A percentile compares a stretch with the other conserved stretches of the same genome.
Conservation (phyloP, 1,140 invertebrate genomes). For the Trinorchestia longiramus region DNA sequence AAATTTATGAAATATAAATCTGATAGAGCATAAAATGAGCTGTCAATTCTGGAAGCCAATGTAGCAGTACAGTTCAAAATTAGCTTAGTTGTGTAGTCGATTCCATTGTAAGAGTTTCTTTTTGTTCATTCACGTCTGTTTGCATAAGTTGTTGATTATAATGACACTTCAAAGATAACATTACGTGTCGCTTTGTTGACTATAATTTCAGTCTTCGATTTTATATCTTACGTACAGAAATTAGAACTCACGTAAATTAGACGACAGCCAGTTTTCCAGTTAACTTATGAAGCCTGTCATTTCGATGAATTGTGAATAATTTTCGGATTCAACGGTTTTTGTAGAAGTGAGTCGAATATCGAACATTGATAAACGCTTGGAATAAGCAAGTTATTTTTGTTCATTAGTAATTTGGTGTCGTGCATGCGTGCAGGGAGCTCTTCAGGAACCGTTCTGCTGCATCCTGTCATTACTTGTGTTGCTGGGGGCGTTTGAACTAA, state of each 20-base stretch:
- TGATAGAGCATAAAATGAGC: too few species aligned
- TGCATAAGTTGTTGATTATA: not conserved
- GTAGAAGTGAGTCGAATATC: not conserved
- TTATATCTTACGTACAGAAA: not conserved
- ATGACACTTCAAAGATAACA: not conserved
- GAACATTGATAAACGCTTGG: not conserved
- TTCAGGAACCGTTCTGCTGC: not conserved
- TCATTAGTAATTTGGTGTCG: not conserved
- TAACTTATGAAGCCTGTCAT: not conserved
- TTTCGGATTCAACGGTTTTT: not conserved
- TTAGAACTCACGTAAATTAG: too few species aligned
- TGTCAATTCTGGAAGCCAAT: not conserved
- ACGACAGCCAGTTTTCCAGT: not conserved
- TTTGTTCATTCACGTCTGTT: not conserved
- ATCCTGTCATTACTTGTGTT: not conserved
- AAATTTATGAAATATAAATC: too few species aligned
- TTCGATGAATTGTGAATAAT: not conserved
- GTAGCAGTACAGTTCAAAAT: not conserved
- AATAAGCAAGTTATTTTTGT: not conserved
- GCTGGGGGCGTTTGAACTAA: not conserved
- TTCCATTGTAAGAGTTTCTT: not conserved
- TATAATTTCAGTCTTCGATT: not conserved
- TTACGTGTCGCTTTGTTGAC: not conserved
- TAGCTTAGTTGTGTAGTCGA: not conserved
- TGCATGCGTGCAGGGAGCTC: not conserved